These are phyloP conservation scores for Talpa occidentalis DNA, from an alignment of 2,113 vertebrate genomes.

Conservation along the genomic window DNA sequence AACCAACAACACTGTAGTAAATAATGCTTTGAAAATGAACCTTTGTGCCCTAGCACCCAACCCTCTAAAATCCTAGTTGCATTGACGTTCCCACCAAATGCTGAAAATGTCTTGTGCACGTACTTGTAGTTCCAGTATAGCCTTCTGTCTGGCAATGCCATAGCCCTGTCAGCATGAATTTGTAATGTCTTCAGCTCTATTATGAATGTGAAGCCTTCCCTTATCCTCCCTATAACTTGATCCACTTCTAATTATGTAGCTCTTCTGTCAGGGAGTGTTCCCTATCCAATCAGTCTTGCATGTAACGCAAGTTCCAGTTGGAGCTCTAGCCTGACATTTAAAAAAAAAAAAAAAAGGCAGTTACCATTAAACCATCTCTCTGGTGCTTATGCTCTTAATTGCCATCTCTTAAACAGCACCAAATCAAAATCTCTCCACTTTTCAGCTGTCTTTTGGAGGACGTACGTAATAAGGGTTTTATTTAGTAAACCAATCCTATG, in stretches of 20 bases:
- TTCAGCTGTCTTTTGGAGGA: slow-evolving; percentile 85
- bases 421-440: slow-evolving; percentile 76
- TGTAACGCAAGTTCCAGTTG: slow-evolving; percentile 80
- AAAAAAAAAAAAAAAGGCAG: slow-evolving; percentile 68
- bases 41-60: slow-evolving; percentile 76
- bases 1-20: slow-evolving; percentile 79
- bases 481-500: slow-evolving; percentile 86
- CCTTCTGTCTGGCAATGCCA: slow-evolving; percentile 74
- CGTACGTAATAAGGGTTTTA: slow-evolving; percentile 87
- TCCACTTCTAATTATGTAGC: slow-evolving; percentile 81
- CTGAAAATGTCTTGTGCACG: slow-evolving; percentile 78
- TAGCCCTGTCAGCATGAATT: slow-evolving; percentile 80
- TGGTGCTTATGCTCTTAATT: slow-evolving; percentile 85
- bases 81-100: slow-evolving; percentile 72
- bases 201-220: slow-evolving; percentile 76
- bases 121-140: slow-evolving; percentile 75
- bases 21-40: slow-evolving; percentile 81
- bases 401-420: slow-evolving; percentile 77
- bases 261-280: slow-evolving; percentile 76
- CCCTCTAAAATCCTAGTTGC: slow-evolving; percentile 71
- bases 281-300: slow-evolving; percentile 78
- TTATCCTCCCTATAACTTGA: slow-evolving; percentile 61
- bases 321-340: slow-evolving; percentile 76
- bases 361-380: slow-evolving; percentile 74
- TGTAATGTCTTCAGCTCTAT: slow-evolving; percentile 81